A percentile compares a stretch with the other conserved stretches of the same genome.
phyloP scores from a whole-genome alignment of 2,113 vertebrate genomes.

The Oophaga pumilio region DNA sequence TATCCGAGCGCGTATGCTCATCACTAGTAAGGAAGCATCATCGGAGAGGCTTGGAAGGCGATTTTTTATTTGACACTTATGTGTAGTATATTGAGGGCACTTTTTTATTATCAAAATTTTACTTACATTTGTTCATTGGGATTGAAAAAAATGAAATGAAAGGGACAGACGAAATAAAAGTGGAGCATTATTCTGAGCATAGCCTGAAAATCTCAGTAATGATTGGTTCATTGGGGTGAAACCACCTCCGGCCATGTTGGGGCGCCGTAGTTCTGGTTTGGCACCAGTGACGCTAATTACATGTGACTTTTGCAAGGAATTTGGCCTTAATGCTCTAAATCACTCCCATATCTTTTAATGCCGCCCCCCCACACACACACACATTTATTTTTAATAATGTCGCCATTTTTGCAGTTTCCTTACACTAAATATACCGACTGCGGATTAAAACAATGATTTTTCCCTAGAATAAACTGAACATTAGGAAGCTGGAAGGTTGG shows the following conservation, averaged over 20 bases:
- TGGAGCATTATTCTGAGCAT: background rate
- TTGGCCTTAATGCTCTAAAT: background rate
- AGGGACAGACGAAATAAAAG: background rate
- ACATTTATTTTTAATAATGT: background rate
- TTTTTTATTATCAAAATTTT: background rate
- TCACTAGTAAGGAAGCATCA: background rate
- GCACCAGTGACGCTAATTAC: slow-evolving; percentile 5
- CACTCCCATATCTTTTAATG: background rate
- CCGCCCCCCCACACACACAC: background rate
- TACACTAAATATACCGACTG: background rate
- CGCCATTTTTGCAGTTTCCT: background rate
- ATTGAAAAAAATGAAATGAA: background rate
- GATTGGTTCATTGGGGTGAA: slow-evolving; percentile 7
- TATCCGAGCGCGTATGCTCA: no score
- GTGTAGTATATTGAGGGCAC: background rate
- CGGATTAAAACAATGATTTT: slow-evolving; percentile 19
- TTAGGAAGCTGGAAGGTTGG: background rate
- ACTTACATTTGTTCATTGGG: background rate
- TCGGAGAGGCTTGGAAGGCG: background rate
- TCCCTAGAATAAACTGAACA: background rate
- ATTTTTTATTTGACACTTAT: background rate
- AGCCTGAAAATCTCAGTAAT: background rate
- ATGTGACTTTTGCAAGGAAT: background rate
- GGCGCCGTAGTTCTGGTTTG: background rate
- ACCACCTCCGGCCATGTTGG: slow-evolving; percentile 4